Conservation (phyloP, 2,113 vertebrate genomes). For the Sapayoa aenigma region DNA sequence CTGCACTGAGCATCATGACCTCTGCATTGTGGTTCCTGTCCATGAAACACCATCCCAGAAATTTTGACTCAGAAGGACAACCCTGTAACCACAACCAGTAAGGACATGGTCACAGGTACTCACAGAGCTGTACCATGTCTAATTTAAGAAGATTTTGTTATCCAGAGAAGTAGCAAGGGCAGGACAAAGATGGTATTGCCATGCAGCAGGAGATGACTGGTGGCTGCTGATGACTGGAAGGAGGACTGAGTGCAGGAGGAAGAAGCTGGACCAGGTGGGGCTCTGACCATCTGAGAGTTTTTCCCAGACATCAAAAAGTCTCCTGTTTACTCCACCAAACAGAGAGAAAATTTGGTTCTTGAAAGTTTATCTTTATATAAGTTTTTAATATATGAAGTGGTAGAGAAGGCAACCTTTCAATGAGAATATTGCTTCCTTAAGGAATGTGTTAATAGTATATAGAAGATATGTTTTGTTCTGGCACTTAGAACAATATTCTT, state of each 20-base stretch:
- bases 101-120: not conserved
- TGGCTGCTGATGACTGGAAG: not conserved
- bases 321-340: not conserved
- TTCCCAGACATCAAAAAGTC: not conserved
- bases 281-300: not conserved
- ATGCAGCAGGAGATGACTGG: not conserved
- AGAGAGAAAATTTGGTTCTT: not conserved
- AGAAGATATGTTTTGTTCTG: not conserved
- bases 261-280: not conserved
- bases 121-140: rapidly evolving
- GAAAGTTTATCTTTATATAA: not conserved
- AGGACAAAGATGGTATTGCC: not conserved
- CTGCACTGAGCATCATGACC: rapidly evolving
- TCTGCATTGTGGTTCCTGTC: not conserved
- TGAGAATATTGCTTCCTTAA: not conserved
- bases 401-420: not conserved
- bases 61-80: not conserved
- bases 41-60: not conserved
- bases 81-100: not conserved
- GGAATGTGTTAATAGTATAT: not conserved
- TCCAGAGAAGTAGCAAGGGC: not conserved
- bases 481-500: not conserved
- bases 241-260: not conserved
- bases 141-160: not conserved
- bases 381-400: not conserved